Percentiles rank a stretch among this genome's conserved stretches.
Evolutionary conservation across 2,797 vertebrate species (phyloP).

Genomic region (Champsocephalus esox): DNA sequence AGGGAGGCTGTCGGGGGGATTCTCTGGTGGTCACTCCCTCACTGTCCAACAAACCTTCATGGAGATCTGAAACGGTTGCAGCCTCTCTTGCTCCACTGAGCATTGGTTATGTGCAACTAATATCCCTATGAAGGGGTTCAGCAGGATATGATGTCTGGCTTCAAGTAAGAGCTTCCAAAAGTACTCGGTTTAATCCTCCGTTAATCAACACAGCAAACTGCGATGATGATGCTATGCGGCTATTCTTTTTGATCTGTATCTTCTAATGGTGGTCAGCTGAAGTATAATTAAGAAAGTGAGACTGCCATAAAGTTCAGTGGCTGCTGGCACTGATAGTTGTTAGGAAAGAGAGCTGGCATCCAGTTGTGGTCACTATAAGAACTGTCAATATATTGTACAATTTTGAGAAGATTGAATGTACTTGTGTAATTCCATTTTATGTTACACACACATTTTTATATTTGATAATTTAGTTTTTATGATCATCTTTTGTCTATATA

Average conservation of each 20-base stretch:
- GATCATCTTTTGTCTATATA: too few relatives aligned
- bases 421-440: too few relatives aligned
- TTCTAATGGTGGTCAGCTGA: background rate
- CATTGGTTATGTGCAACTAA: background rate
- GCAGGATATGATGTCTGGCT: conserved; percentile 42
- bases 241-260: background rate
- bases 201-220: conserved; percentile 43
- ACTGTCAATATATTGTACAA: too few relatives aligned
- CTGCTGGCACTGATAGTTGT: too few relatives aligned
- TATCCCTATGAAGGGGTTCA: background rate
- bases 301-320: background rate
- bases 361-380: background rate
- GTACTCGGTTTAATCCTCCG: conserved; percentile 34
- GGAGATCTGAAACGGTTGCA: background rate
- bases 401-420: too few relatives aligned
- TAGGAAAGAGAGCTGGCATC: background rate
- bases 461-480: too few relatives aligned
- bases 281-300: conserved; percentile 34
- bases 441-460: too few relatives aligned
- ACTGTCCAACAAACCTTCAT: background rate
- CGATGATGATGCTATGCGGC: too few relatives aligned
- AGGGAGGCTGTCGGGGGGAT: conserved; percentile 41
- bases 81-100: background rate
- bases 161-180: conserved; percentile 30
- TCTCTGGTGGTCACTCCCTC: conserved; percentile 28